Evolutionary conservation across 1,140 invertebrate genomes (phyloP).

Genomic region (Heterodera schachtii): DNA sequence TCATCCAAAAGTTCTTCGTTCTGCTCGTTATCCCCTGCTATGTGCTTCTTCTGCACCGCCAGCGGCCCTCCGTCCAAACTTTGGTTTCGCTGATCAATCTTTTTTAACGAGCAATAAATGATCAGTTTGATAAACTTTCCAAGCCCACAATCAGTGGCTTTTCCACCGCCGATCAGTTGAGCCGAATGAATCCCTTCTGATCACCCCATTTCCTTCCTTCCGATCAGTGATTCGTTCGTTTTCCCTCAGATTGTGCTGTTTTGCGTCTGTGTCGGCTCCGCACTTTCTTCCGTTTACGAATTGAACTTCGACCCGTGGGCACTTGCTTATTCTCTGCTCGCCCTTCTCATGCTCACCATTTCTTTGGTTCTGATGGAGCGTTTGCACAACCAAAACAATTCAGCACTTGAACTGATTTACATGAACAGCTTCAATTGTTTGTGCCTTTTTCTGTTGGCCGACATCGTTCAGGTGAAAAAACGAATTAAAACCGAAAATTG

Average conservation of each 20-base stretch:
- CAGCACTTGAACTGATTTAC: constrained; percentile 43
- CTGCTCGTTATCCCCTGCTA: constrained; percentile 68
- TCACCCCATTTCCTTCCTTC: no score
- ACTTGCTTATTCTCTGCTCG: constrained; percentile 67
- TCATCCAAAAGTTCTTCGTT: constrained; percentile 70
- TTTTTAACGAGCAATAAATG: no score
- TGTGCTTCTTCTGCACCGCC: constrained; percentile 63
- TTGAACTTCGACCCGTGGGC: constrained; percentile 67
- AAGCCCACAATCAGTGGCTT: no score
- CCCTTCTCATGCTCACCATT: constrained; percentile 68
- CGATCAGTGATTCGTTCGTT: no score
- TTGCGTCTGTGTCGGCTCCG: constrained; percentile 41
- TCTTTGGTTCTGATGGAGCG: constrained; percentile 69
- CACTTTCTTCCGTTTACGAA: constrained; percentile 66
- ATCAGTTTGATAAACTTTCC: no score
- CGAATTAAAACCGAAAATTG: background rate
- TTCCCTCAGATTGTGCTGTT: constrained; percentile 14
- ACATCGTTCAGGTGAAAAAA: constrained; percentile 62
- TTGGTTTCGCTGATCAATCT: background rate
- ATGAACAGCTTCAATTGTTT: constrained; percentile 55
- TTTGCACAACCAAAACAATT: constrained; percentile 43
- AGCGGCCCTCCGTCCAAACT: constrained; percentile 39
- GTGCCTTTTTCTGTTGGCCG: constrained; percentile 47
- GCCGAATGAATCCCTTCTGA: no score
- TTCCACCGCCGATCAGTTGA: no score